A percentile compares a stretch with the other conserved stretches of the same genome.
phyloP scores from a whole-genome alignment of 2,888 invertebrate species.

The Eristalis intricaria region DNA sequence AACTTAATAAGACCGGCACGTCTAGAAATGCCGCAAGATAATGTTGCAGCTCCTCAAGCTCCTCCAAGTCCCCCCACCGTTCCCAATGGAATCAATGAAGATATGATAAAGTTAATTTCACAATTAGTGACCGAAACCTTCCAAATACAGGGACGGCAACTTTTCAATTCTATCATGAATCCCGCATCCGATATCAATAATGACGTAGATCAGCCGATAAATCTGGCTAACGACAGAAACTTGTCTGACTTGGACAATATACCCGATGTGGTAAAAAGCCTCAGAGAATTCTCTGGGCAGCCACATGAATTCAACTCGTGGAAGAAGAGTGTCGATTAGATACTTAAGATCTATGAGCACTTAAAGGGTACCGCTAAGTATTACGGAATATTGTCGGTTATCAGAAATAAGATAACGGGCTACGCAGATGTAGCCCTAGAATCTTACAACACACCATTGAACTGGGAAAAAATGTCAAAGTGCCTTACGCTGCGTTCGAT shows the following conservation, averaged over 20 bases:
- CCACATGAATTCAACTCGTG: constrained; percentile 21
- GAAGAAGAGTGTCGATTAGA: constrained; percentile 12
- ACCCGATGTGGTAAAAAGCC: no score
- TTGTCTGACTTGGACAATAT: constrained; percentile 29
- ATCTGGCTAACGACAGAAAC: constrained; percentile 1
- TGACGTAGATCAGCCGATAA: constrained; percentile 18
- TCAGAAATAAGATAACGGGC: no score
- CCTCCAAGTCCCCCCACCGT: no score
- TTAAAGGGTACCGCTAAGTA: neutral
- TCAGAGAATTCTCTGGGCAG: constrained; percentile 7
- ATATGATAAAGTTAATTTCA: no score
- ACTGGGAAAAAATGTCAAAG: no score
- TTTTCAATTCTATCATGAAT: neutral
- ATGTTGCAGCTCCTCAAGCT: neutral
- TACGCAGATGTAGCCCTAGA: no score
- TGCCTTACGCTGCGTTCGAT: no score
- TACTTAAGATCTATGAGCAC: constrained; percentile 7
- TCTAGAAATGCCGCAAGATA: neutral
- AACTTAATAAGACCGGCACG: constrained; percentile 2
- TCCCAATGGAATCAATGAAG: neutral
- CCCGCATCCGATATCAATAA: neutral
- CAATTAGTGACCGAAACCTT: neutral
- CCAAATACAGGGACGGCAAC: neutral
- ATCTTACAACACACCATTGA: no score
- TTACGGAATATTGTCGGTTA: no score